phyloP scores from a whole-genome alignment of 2,888 invertebrate genomes.

The Miltochrista miniata region DNA sequence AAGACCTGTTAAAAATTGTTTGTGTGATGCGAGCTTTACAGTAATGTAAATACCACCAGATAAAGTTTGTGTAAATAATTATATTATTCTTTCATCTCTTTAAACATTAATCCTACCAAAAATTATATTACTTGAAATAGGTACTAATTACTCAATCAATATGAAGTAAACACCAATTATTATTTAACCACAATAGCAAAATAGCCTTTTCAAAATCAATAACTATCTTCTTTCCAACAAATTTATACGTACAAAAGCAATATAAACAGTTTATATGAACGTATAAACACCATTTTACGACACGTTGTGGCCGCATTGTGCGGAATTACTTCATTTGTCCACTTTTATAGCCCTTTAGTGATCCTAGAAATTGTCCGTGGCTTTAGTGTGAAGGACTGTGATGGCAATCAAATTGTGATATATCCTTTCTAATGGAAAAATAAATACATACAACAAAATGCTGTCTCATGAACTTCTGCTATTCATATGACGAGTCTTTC shows the following conservation, averaged over 20 bases:
- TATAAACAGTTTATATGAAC: constrained; percentile 44
- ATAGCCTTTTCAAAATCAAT: constrained; percentile 1
- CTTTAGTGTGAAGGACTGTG: constrained; percentile 24
- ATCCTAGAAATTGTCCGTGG: constrained; percentile 36
- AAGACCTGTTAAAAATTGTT: too few species aligned
- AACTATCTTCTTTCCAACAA: constrained; percentile 6
- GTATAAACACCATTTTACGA: constrained; percentile 56
- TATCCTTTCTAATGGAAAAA: constrained; percentile 1
- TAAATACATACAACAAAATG: not conserved
- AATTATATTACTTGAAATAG: too few species aligned
- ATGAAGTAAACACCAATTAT: too few species aligned
- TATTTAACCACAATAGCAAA: too few species aligned
- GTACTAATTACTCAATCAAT: too few species aligned
- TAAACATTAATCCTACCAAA: too few species aligned
- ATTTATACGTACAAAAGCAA: constrained; percentile 14
- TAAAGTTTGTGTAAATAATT: too few species aligned
- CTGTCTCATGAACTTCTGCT: too few species aligned
- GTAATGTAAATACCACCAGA: too few species aligned
- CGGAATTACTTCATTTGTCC: constrained; percentile 50
- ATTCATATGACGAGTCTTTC: too few species aligned
- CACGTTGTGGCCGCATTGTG: constrained; percentile 33
- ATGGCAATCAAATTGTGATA: constrained; percentile 16
- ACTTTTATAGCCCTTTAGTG: constrained; percentile 48
- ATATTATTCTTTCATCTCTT: too few species aligned
- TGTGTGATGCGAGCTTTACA: too few species aligned